phyloP scores from a whole-genome alignment of 1,140 invertebrate species.

The Pachypeltis micranthus region DNA sequence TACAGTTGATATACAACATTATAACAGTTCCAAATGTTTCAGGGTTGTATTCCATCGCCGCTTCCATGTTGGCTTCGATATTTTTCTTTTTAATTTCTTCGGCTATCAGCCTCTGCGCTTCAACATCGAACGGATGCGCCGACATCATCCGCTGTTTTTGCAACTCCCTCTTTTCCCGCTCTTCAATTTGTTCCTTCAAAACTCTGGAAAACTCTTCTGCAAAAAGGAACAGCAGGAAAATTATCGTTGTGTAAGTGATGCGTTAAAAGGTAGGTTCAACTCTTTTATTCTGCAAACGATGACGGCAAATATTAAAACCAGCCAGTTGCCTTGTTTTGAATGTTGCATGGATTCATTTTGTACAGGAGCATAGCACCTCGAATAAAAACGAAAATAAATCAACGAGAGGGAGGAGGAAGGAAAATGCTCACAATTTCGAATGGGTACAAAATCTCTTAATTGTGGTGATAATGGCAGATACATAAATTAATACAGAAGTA shows the following conservation, averaged over 20 bases:
- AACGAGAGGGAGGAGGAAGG: too few relatives aligned
- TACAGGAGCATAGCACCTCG: too few relatives aligned
- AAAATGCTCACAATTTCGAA: too few relatives aligned
- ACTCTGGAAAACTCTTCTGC: conserved; percentile 71
- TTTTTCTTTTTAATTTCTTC: conserved; percentile 93
- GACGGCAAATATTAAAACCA: too few relatives aligned
- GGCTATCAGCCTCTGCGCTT: conserved; percentile 86
- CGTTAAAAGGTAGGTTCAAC: too few relatives aligned
- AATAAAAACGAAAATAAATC: too few relatives aligned
- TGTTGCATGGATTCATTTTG: too few relatives aligned
- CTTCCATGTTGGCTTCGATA: conserved; percentile 97
- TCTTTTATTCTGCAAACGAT: too few relatives aligned
- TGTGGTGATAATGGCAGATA: too few relatives aligned
- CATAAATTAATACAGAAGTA: too few relatives aligned
- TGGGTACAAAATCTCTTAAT: too few relatives aligned
- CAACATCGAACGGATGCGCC: conserved; percentile 89
- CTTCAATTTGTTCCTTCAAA: conserved; percentile 66
- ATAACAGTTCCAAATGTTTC: conserved; percentile 94
- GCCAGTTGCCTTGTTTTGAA: too few relatives aligned
- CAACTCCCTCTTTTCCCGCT: conserved; percentile 62
- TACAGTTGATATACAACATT: conserved; percentile 95
- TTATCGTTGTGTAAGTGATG: neutral
- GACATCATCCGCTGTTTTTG: conserved; percentile 77
- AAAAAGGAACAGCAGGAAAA: conserved; percentile 25
- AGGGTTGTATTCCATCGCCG: conserved; percentile 95